Conservation (phyloP, 2,888 invertebrate genomes). For the Hirtodrosophila cameraria region DNA sequence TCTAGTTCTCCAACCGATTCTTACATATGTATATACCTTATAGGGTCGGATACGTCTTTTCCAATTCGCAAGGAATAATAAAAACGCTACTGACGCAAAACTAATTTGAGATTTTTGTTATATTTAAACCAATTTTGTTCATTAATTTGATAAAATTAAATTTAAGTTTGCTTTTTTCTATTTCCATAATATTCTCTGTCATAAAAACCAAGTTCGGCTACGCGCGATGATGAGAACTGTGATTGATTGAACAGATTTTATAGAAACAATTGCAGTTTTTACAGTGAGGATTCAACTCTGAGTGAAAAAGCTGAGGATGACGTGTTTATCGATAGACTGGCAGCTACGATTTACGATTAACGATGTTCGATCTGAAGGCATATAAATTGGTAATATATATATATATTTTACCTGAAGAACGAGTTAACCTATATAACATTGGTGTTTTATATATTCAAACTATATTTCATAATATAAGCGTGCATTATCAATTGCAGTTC, state of each 20-base stretch:
- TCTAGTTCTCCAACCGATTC: too few relatives aligned
- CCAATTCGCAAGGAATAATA: too few relatives aligned
- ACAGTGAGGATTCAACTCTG: conserved; percentile 1
- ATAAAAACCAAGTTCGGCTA: not conserved
- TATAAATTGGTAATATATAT: conserved; percentile 8
- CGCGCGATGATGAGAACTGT: conserved; percentile 3
- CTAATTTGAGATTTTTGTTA: too few relatives aligned
- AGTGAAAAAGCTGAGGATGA: conserved; percentile 13
- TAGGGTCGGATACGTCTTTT: too few relatives aligned
- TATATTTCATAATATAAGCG: conserved; percentile 83
- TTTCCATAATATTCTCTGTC: too few relatives aligned
- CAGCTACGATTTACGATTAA: conserved; percentile 29
- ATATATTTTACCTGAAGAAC: conserved; percentile 62
- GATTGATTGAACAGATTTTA: conserved; percentile 1
- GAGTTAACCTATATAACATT: conserved; percentile 32
- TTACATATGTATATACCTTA: too few relatives aligned
- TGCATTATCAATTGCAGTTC: conserved; percentile 84
- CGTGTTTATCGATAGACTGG: not conserved
- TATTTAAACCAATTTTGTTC: not conserved
- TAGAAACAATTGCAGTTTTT: not conserved
- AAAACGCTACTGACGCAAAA: too few relatives aligned
- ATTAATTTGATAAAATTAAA: too few relatives aligned
- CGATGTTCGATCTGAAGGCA: conserved; percentile 33
- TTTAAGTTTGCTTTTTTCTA: too few relatives aligned
- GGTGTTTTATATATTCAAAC: conserved; percentile 77